Percentiles rank a stretch among this genome's conserved stretches.
Evolutionary conservation across 2,797 vertebrate species (phyloP).

Genomic region (Octomys mimax): DNA sequence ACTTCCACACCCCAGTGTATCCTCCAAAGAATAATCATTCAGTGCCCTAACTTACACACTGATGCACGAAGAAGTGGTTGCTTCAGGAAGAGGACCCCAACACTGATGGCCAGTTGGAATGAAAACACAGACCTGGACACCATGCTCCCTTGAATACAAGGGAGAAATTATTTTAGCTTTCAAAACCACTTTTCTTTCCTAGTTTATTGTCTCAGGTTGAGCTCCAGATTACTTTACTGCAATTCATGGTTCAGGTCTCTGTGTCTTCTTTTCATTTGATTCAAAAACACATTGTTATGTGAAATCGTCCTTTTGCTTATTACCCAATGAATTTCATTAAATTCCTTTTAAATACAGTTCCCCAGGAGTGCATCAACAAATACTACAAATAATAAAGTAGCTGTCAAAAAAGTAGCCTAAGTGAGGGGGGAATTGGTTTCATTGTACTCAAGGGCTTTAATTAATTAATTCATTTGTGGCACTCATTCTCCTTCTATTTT

Average conservation of each 20-base stretch:
- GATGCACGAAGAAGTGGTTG: not conserved
- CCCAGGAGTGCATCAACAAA: not conserved
- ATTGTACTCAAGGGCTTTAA: not conserved
- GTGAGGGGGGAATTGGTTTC: not conserved
- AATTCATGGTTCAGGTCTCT: slow-evolving; percentile 32
- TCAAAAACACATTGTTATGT: not conserved
- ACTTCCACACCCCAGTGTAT: not conserved
- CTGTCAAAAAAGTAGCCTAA: not conserved
- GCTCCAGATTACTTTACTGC: not conserved
- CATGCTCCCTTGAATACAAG: not conserved
- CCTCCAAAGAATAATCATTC: not conserved
- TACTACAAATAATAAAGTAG: slow-evolving; percentile 24
- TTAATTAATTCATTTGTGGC: not conserved
- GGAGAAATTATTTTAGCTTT: not conserved
- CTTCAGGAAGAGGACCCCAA: not conserved
- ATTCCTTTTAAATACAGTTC: not conserved
- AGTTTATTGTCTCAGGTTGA: slow-evolving; percentile 3
- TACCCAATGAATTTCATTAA: slow-evolving; percentile 59
- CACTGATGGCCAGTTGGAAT: not conserved
- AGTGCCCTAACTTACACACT: not conserved
- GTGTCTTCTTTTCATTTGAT: slow-evolving; percentile 13
- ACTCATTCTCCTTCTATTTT: not conserved
- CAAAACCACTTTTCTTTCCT: not conserved
- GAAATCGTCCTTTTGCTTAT: slow-evolving; percentile 33
- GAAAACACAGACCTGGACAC: slow-evolving; percentile 25